Evolutionary conservation across 2,888 invertebrate genomes (phyloP).

Genomic region (Lottia gigantea): DNA sequence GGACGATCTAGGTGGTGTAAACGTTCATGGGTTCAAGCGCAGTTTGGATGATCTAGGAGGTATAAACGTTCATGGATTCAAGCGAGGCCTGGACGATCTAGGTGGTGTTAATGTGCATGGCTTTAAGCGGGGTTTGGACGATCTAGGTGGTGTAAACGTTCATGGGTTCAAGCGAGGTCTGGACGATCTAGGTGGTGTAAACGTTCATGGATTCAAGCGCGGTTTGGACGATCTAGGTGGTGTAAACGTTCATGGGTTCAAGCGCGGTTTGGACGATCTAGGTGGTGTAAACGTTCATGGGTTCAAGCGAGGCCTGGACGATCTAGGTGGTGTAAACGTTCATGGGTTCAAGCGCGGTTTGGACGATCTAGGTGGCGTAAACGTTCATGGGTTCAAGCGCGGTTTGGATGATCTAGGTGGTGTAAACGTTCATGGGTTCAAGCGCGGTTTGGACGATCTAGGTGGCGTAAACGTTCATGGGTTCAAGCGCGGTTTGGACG

Average conservation of each 20-base stretch:
- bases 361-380: neutral
- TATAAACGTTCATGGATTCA: neutral
- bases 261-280: neutral
- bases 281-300: neutral
- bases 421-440: neutral
- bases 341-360: neutral
- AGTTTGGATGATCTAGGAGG: constrained; percentile 7
- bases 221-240: neutral
- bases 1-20: neutral
- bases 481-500: neutral
- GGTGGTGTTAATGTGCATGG: neutral
- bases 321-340: neutral
- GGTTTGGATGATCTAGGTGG: neutral
- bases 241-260: neutral
- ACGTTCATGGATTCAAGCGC: neutral
- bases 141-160: neutral
- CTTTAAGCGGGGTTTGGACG: neutral
- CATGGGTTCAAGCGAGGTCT: neutral
- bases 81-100: neutral
- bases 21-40: constrained; percentile 4
- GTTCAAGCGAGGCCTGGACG: neutral
- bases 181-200: neutral
- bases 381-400: neutral
- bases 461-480: neutral
- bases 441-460: neutral